Conservation (phyloP, 2,113 vertebrate genomes). For the Anoura caudifer region DNA sequence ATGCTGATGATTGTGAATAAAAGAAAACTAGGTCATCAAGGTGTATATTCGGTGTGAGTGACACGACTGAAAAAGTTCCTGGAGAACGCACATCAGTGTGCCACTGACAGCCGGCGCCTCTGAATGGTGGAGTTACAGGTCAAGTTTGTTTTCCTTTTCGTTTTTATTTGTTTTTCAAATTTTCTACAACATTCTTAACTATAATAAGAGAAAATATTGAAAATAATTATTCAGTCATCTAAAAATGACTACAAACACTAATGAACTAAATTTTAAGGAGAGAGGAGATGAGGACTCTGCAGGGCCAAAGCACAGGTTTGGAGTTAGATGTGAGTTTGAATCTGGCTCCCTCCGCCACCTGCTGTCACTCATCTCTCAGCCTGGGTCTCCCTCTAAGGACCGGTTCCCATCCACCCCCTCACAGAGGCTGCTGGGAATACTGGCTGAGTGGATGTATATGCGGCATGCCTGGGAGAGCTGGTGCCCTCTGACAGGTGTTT, state of each 20-base stretch:
- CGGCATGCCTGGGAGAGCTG: too few species aligned
- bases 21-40: neutral
- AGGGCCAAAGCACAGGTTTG: fast-evolving
- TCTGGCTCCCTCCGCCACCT: neutral
- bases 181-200: neutral
- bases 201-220: neutral
- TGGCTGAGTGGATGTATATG: fast-evolving
- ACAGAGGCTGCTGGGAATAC: neutral
- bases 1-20: fast-evolving
- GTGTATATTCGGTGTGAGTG: neutral
- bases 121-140: too few species aligned
- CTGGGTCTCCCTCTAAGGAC: neutral
- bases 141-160: neutral
- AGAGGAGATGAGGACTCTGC: neutral
- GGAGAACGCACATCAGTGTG: too few species aligned
- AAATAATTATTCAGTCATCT: neutral
- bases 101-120: neutral
- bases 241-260: neutral
- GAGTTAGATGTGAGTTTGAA: fast-evolving
- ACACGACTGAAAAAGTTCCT: neutral
- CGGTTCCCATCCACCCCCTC: fast-evolving
- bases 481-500: neutral
- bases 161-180: neutral
- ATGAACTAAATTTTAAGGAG: neutral
- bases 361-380: neutral